Evolutionary conservation across 2,797 vertebrate species (phyloP).

Genomic region (Onychomys arenicola): DNA sequence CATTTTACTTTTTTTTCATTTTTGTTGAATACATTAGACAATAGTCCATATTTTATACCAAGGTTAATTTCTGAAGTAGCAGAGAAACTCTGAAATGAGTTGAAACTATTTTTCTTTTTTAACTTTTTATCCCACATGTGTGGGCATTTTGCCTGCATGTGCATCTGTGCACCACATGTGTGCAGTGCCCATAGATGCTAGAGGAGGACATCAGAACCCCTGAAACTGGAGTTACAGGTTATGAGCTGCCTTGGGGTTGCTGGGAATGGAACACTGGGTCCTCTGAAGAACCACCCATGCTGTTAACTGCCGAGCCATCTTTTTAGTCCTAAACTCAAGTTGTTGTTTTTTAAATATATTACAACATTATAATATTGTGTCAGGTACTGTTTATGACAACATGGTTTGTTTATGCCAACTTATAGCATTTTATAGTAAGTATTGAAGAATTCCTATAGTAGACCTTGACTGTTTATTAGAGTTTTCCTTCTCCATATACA

Average conservation of each 20-base stretch:
- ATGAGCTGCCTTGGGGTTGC: background rate
- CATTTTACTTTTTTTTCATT: background rate
- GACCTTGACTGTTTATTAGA: background rate
- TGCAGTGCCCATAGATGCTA: background rate
- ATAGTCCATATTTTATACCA: background rate
- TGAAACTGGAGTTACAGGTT: background rate
- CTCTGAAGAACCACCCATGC: background rate
- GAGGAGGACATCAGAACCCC: background rate
- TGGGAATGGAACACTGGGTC: background rate
- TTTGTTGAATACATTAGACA: background rate
- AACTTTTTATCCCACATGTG: background rate
- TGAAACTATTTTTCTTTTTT: background rate
- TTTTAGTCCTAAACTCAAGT: background rate
- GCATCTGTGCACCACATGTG: background rate
- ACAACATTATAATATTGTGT: background rate
- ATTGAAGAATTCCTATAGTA: background rate
- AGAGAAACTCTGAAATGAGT: background rate
- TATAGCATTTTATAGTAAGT: background rate
- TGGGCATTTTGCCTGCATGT: background rate
- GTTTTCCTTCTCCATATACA: background rate
- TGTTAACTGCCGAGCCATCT: background rate
- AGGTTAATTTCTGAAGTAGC: background rate
- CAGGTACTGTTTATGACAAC: background rate
- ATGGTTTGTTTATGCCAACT: background rate
- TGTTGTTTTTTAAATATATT: background rate